These are phyloP conservation scores for Cecidostiba fungosa DNA, from an alignment of 2,888 invertebrate genomes.

Conservation along the genomic window DNA sequence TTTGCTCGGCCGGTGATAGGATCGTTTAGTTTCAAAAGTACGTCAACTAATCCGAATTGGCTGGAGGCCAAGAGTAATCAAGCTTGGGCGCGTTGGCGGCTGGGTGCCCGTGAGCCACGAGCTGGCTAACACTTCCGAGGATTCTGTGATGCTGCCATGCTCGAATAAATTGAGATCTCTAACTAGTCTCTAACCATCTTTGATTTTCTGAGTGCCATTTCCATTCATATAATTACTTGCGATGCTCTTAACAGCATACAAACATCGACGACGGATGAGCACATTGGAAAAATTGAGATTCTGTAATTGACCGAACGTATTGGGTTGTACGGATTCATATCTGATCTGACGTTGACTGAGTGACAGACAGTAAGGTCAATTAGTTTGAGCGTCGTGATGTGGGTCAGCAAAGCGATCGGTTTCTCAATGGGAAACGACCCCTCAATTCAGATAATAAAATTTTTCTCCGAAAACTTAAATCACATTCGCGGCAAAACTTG, in stretches of 20 bases:
- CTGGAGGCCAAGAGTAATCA: conserved; percentile 68
- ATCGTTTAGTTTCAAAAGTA: conserved; percentile 58
- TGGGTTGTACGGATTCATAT: too few relatives aligned
- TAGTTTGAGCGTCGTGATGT: too few relatives aligned
- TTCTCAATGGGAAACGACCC: background rate
- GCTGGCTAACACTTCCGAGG: conserved; percentile 43
- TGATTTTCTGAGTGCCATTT: conserved; percentile 18
- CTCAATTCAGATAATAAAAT: conserved; percentile 13
- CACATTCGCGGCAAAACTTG: conserved; percentile 41
- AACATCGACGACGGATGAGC: background rate
- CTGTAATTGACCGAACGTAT: too few relatives aligned
- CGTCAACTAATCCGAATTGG: conserved; percentile 69
- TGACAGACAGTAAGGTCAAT: too few relatives aligned
- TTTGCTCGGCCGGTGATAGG: background rate
- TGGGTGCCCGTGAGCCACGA: background rate
- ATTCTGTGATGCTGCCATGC: conserved; percentile 38
- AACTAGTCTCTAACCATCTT: conserved; percentile 48
- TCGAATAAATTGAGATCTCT: conserved; percentile 55
- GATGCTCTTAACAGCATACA: background rate
- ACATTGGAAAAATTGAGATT: too few relatives aligned
- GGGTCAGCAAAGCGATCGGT: background rate
- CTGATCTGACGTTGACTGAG: background rate
- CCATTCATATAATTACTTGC: background rate
- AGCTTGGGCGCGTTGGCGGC: conserved; percentile 33
- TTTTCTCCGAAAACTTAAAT: conserved; percentile 19